phyloP scores from a whole-genome alignment of 1,140 invertebrate genomes.

The Chrysopa pallens region DNA sequence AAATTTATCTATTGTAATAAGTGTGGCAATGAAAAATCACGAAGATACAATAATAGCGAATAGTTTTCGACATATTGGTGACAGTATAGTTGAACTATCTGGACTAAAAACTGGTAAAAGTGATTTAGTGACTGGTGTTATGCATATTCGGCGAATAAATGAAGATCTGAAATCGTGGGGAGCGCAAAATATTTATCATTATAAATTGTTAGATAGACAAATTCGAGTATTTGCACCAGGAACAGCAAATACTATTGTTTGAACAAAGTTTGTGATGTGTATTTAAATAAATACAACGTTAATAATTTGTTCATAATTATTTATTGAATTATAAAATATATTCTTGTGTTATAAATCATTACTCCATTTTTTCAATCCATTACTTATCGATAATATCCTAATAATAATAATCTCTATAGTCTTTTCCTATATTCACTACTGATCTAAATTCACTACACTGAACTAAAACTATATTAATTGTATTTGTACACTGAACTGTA shows the following conservation, averaged over 20 bases:
- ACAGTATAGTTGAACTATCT: conserved; percentile 40
- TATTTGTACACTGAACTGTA: too few species aligned
- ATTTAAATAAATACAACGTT: too few species aligned
- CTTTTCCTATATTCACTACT: too few species aligned
- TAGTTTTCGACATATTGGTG: conserved; percentile 35
- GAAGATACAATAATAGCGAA: conserved; percentile 31
- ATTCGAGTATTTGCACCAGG: conserved; percentile 49
- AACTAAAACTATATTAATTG: too few species aligned
- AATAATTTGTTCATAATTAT: too few species aligned
- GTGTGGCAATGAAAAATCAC: conserved; percentile 32
- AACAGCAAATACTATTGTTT: conserved; percentile 8
- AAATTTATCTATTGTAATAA: conserved; percentile 20
- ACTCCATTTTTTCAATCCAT: too few species aligned
- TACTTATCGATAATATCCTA: too few species aligned
- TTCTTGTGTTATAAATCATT: too few species aligned
- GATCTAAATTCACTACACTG: too few species aligned
- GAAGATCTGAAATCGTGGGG: conserved; percentile 12
- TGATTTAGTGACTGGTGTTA: conserved; percentile 44
- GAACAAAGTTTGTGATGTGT: too few species aligned
- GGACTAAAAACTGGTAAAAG: conserved; percentile 44
- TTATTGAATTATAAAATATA: too few species aligned
- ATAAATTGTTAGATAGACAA: conserved; percentile 49
- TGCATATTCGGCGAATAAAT: conserved; percentile 30
- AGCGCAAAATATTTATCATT: conserved; percentile 34
- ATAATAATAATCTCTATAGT: too few species aligned